Evolutionary conservation across 1,140 invertebrate genomes (phyloP).

Genomic region (Lanistes nyassanus): DNA sequence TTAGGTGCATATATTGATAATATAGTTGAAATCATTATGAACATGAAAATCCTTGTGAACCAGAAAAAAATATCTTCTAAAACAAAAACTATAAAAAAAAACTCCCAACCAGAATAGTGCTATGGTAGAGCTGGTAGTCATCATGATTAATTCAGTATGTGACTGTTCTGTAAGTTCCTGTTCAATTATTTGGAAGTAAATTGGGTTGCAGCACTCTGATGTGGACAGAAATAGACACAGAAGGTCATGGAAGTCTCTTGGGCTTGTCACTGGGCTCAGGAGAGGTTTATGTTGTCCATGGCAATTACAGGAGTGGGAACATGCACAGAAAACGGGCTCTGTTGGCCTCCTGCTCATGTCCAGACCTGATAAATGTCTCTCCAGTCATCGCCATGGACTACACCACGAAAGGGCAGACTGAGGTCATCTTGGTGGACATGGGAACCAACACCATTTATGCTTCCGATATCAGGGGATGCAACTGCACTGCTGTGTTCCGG

Average conservation of each 20-base stretch:
- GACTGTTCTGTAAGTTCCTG: no score
- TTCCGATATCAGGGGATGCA: constrained; percentile 76
- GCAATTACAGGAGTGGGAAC: background rate
- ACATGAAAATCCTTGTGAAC: no score
- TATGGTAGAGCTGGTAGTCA: no score
- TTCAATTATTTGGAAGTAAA: no score
- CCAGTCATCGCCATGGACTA: constrained; percentile 69
- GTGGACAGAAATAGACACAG: constrained; percentile 72
- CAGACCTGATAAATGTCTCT: constrained; percentile 21
- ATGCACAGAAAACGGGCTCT: constrained; percentile 10
- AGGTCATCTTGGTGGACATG: constrained; percentile 76
- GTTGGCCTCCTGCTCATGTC: constrained; percentile 20
- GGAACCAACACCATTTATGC: constrained; percentile 73
- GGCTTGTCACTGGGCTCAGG: constrained; percentile 12
- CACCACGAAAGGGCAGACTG: constrained; percentile 70
- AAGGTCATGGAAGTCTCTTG: constrained; percentile 27
- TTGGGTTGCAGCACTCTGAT: constrained; percentile 75
- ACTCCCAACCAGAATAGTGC: no score
- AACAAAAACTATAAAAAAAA: no score
- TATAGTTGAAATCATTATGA: no score
- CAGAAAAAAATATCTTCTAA: no score
- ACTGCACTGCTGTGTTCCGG: constrained; percentile 73
- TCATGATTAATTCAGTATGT: no score
- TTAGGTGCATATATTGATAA: no score
- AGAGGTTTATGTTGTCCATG: constrained; percentile 9